Evolutionary conservation across 92 coral and sea anemone genomes (phyloP).

Genomic region (Zoanthus solanderi): DNA sequence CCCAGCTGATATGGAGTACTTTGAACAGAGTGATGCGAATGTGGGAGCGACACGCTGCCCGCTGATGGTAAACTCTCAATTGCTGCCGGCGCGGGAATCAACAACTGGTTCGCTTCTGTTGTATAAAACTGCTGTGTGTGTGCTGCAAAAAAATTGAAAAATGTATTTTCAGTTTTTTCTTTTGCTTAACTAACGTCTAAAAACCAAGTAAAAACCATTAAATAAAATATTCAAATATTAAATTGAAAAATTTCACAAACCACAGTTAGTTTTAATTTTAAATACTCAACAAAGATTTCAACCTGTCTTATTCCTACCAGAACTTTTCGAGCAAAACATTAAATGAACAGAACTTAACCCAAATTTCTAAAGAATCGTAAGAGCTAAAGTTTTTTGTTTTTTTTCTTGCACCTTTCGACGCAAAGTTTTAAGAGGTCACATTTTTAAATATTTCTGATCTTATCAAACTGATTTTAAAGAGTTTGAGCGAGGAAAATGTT

Average conservation of each 20-base stretch:
- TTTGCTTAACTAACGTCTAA: neutral
- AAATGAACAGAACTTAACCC: too few species aligned
- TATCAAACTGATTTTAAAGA: neutral
- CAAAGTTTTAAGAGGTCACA: constrained; percentile 24
- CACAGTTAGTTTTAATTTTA: neutral
- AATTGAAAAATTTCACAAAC: neutral
- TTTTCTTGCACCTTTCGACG: neutral
- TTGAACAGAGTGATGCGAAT: constrained; percentile 73
- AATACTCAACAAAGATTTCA: neutral
- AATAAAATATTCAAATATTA: neutral
- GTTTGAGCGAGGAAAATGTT: neutral
- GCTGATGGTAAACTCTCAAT: constrained; percentile 77
- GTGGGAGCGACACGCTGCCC: constrained; percentile 55
- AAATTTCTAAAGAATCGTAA: neutral
- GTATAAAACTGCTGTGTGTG: constrained; percentile 78
- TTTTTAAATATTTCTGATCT: neutral
- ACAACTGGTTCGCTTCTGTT: constrained; percentile 72
- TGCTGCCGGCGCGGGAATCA: constrained; percentile 77
- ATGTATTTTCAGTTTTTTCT: neutral
- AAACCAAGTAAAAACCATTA: neutral
- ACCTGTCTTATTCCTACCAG: too few species aligned
- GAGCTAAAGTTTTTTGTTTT: neutral
- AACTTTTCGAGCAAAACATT: too few species aligned
- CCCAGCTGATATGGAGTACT: constrained; percentile 65
- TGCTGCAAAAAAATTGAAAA: constrained; percentile 42